These are phyloP conservation scores for Stramonita haemastoma DNA, from an alignment of 2,888 invertebrate genomes.

Conservation along the genomic window DNA sequence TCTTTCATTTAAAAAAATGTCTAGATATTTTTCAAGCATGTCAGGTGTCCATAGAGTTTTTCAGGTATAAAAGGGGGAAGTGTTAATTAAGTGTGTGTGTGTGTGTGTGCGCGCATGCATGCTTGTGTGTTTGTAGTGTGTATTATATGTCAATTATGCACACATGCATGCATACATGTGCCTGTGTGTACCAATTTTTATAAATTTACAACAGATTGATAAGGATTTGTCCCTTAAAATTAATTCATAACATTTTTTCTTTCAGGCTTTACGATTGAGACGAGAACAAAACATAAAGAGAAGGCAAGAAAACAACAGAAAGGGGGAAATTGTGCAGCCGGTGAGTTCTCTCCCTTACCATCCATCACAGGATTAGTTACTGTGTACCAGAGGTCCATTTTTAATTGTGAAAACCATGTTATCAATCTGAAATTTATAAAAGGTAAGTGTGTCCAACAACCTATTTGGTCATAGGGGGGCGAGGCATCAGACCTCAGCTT, in stretches of 20 bases:
- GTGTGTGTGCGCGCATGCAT: too few relatives aligned
- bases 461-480: too few relatives aligned
- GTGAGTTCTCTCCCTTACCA: slow-evolving; percentile 63
- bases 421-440: too few relatives aligned
- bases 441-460: too few relatives aligned
- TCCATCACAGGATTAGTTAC: not conserved
- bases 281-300: slow-evolving; percentile 70
- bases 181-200: too few relatives aligned
- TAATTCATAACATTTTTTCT: slow-evolving; percentile 18
- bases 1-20: not conserved
- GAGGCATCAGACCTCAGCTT: too few relatives aligned
- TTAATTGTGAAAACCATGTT: too few relatives aligned
- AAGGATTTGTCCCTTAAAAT: not conserved
- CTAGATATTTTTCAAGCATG: not conserved
- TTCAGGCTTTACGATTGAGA: slow-evolving; percentile 41
- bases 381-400: too few relatives aligned
- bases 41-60: not conserved
- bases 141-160: not conserved
- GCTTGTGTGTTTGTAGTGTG: not conserved
- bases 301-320: slow-evolving; percentile 71
- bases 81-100: too few relatives aligned
- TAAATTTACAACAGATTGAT: not conserved
- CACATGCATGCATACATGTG: too few relatives aligned
- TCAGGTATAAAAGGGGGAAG: not conserved
- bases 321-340: slow-evolving; percentile 73